phyloP scores from a whole-genome alignment of 2,113 vertebrate genomes.

The Jacana jacana region DNA sequence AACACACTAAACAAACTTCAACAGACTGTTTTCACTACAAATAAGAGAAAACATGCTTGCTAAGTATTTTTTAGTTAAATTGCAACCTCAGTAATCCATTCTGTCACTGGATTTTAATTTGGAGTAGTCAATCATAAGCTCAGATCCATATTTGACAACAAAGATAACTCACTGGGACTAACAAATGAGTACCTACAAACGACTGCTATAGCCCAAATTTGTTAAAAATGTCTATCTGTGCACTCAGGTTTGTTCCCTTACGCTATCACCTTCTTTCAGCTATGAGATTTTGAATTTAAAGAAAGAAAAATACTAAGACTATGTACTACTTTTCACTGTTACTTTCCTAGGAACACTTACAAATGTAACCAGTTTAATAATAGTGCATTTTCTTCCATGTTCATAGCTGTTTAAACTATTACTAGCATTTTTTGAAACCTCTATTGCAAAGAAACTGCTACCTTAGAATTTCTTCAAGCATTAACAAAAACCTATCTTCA shows the following conservation, averaged over 20 bases:
- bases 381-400: background rate
- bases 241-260: background rate
- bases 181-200: slow-evolving; percentile 59
- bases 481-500: background rate
- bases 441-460: background rate
- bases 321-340: background rate
- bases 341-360: background rate
- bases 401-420: background rate
- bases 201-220: slow-evolving; percentile 25
- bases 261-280: background rate
- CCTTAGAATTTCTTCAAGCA: background rate
- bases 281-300: background rate
- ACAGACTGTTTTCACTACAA: slow-evolving; percentile 78
- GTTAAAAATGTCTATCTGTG: background rate
- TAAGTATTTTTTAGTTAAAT: slow-evolving; percentile 80
- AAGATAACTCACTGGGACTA: slow-evolving; percentile 44
- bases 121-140: slow-evolving; percentile 70
- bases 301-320: background rate
- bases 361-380: background rate
- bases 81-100: slow-evolving; percentile 75
- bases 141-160: slow-evolving; percentile 52
- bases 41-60: slow-evolving; percentile 77
- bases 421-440: background rate
- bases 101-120: slow-evolving; percentile 76
- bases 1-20: slow-evolving; percentile 82